Base-by-base conservation (phyloP, 2,888 invertebrate species). In the Meteorus cinctellus region DNA sequence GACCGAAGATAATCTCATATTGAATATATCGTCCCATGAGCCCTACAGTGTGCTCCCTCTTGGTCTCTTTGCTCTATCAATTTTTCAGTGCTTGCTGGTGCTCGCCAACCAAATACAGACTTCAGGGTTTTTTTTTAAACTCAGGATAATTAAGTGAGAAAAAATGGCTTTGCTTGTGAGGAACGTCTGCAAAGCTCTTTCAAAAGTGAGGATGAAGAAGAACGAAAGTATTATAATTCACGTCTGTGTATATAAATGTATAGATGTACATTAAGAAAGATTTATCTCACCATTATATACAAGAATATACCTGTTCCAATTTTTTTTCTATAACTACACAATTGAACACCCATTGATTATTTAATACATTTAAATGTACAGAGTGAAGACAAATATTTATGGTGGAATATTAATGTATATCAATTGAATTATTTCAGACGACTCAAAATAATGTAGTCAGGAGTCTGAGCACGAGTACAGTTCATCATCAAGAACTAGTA, bases 121-220 rank as follows among this genome's bases (percentile, higher is more conserved):
- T 77, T 75, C 76, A 74, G 14, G 48, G 27, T 24, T 6, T 31
- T 8, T 34, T 69, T 69, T 34, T 41, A n/a, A 19, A 34, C 59
- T 71, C 62, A 34, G 5, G n/a, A 31, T 34, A 10, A 8, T 24
- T 29, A 6, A 65, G 60, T 36, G 55, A 74, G 24, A 75, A 81
- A 84, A 86, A 85, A 88, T 88, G 88, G 87, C 88, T 83, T 82
- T 88, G 70, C 81, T 88, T 67, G 83, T 83, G 71, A 85, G 85
- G 78, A 88, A 86, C 78, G 79, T 86, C 78, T 86, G 83, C 81
- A 87, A 85, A 77, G 81, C 83, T 72, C 77, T 87, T 65, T 81
- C 86, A 24, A 88, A 87, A 87, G 88, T 88, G 86, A 80, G 19
- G 74, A 70, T 72, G n/a, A 34, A 73, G 29, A 8, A 62, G 75